These are phyloP conservation scores for Pantala flavescens DNA, from an alignment of 1,140 invertebrate genomes.

Conservation along the genomic window DNA sequence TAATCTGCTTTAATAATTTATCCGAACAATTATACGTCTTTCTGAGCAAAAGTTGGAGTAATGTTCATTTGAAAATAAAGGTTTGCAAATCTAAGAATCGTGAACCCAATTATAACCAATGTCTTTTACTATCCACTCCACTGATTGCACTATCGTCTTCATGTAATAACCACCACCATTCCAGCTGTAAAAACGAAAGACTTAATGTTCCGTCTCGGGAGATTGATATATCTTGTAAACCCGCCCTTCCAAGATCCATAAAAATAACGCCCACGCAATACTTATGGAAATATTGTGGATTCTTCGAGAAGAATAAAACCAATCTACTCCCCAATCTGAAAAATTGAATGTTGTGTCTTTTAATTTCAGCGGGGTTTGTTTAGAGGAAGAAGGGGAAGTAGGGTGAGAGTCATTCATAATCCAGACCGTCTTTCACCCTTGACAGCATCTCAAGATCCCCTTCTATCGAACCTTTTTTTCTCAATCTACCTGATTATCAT, in stretches of 20 bases:
- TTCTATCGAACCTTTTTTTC: too few species aligned
- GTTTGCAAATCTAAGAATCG: too few species aligned
- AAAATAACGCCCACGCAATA: background rate
- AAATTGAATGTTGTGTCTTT: background rate
- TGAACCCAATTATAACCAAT: too few species aligned
- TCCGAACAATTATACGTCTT: too few species aligned
- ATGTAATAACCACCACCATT: too few species aligned
- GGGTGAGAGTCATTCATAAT: conserved; percentile 3
- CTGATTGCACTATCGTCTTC: too few species aligned
- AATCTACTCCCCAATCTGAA: background rate
- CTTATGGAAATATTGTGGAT: conserved; percentile 3
- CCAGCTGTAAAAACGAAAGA: too few species aligned
- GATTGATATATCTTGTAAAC: background rate
- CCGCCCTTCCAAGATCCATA: background rate
- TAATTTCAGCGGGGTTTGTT: background rate
- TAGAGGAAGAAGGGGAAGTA: background rate
- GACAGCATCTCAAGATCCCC: background rate
- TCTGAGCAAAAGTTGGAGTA: too few species aligned
- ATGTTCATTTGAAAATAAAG: too few species aligned
- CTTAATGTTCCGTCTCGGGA: background rate
- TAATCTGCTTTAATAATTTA: too few species aligned
- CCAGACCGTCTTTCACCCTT: background rate
- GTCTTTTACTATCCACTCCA: too few species aligned
- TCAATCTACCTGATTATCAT: too few species aligned
- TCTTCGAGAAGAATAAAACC: background rate